These are phyloP conservation scores for Trypoxylon attenuatum DNA, from an alignment of 2,888 invertebrate species.

Conservation along the genomic window DNA sequence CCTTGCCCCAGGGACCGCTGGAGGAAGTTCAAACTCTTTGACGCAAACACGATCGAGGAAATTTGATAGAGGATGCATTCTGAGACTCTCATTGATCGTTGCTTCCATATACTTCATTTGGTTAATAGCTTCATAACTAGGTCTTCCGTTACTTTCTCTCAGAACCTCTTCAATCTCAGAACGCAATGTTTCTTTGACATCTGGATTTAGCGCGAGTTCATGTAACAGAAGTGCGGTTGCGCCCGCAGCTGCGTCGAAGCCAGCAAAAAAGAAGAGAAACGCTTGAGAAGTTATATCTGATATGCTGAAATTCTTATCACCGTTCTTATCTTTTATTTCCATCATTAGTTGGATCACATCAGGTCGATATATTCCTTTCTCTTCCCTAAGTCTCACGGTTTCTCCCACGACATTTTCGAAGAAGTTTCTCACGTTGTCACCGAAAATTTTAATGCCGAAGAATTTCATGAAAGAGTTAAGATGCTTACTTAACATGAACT, in stretches of 20 bases:
- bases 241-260: constrained; percentile 61
- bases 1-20: constrained; percentile 56
- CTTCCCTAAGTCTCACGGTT: constrained; percentile 49
- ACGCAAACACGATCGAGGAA: constrained; percentile 62
- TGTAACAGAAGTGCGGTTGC: constrained; percentile 56
- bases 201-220: constrained; percentile 67
- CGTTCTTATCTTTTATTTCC: constrained; percentile 65
- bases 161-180: constrained; percentile 60
- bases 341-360: constrained; percentile 78
- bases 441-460: constrained; percentile 40
- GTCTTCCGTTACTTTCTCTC: constrained; percentile 61
- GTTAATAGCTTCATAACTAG: constrained; percentile 72
- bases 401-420: constrained; percentile 44
- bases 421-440: constrained; percentile 18
- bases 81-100: constrained; percentile 71
- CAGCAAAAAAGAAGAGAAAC: constrained; percentile 63
- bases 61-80: constrained; percentile 59
- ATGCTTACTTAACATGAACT: constrained; percentile 38
- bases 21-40: constrained; percentile 59
- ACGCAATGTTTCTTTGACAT: constrained; percentile 73
- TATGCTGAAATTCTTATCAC: constrained; percentile 39
- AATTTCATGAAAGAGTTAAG: too few relatives aligned
- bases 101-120: constrained; percentile 77
- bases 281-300: constrained; percentile 75
- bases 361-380: constrained; percentile 67